phyloP scores from a whole-genome alignment of 2,888 invertebrate genomes.

The Arrhopalites spinosus region DNA sequence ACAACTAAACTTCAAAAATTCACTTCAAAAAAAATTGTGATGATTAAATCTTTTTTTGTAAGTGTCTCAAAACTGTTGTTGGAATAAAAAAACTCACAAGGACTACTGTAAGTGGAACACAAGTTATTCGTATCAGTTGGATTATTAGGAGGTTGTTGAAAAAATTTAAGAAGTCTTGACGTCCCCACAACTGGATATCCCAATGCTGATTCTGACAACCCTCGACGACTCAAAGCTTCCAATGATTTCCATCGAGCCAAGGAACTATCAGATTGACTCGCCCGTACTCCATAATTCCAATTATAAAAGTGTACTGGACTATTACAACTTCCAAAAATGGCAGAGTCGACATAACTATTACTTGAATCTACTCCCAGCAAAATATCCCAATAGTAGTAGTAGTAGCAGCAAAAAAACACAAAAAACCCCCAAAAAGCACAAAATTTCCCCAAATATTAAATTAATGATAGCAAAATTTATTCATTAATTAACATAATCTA shows the following conservation, averaged over 20 bases:
- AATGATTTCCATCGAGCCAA: slow-evolving; percentile 52
- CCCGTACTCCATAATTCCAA: slow-evolving; percentile 32
- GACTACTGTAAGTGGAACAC: slow-evolving; percentile 25
- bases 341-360: slow-evolving; percentile 34
- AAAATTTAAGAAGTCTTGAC: slow-evolving; percentile 54
- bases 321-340: slow-evolving; percentile 33
- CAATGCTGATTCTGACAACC: slow-evolving; percentile 52
- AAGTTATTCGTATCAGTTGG: slow-evolving; percentile 23
- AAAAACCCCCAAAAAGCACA: slow-evolving; percentile 15
- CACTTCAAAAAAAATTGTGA: slow-evolving; percentile 3
- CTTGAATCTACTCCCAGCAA: slow-evolving; percentile 26
- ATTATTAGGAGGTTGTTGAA: slow-evolving; percentile 38
- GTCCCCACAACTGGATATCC: slow-evolving; percentile 52
- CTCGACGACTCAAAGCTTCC: slow-evolving; percentile 52
- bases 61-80: not conserved
- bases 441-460: not conserved
- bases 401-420: not conserved
- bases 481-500: not conserved
- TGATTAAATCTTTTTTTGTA: not conserved
- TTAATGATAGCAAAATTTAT: not conserved
- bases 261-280: slow-evolving; percentile 53
- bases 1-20: not conserved
- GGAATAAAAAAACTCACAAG: slow-evolving; percentile 32
- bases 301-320: slow-evolving; percentile 10
- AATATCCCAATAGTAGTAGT: not conserved